Percentiles rank a stretch among this genome's conserved stretches.
Evolutionary conservation across 1,140 invertebrate species (phyloP).

Genomic region (Liolophura sinensis): DNA sequence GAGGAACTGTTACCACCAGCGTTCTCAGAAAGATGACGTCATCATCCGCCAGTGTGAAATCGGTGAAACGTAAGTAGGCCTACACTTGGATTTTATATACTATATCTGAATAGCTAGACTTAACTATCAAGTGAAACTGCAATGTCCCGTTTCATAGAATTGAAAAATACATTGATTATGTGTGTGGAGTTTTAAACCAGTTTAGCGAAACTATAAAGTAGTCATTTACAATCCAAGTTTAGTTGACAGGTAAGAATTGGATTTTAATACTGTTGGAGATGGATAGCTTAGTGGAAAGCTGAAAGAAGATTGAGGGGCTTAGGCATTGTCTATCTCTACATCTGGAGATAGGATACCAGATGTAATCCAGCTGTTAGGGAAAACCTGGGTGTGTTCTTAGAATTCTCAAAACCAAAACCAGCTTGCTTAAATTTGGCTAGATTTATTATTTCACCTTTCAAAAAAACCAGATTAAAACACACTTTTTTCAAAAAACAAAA

Average conservation of each 20-base stretch:
- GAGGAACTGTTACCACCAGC: constrained; percentile 33
- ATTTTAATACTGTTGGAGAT: no score
- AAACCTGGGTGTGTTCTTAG: no score
- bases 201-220: neutral
- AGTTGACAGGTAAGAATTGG: neutral
- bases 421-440: no score
- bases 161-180: neutral
- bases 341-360: no score
- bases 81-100: neutral
- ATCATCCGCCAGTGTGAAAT: constrained; percentile 41
- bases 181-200: neutral
- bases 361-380: no score
- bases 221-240: neutral
- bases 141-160: neutral
- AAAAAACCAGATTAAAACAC: no score
- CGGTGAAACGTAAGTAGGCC: constrained; percentile 40
- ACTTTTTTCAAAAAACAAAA: no score
- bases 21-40: constrained; percentile 28
- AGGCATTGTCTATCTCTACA: no score
- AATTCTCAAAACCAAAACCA: no score
- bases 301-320: no score
- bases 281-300: no score
- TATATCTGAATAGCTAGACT: neutral
- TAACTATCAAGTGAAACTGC: neutral
- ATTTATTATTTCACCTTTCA: no score